A percentile compares a stretch with the other conserved stretches of the same genome.
Evolutionary conservation across 1,140 invertebrate genomes (phyloP).

Genomic region (Pemphigus obesinymphae): DNA sequence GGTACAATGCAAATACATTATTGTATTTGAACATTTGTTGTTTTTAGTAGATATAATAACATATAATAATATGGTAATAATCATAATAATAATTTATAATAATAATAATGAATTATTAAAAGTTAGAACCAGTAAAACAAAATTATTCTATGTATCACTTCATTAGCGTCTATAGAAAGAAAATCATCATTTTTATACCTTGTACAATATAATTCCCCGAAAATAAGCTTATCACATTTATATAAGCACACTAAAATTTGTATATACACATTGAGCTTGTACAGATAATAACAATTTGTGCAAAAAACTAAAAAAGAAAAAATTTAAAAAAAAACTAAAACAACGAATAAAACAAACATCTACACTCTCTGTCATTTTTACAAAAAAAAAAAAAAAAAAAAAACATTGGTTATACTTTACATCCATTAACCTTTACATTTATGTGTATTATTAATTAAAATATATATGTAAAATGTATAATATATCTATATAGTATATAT

Average conservation of each 20-base stretch:
- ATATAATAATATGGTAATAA: not conserved
- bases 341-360: constrained; percentile 1
- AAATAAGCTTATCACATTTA: constrained; percentile 40
- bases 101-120: constrained; percentile 20
- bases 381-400: not conserved
- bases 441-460: constrained; percentile 15
- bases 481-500: not conserved
- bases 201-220: constrained; percentile 37
- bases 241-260: constrained; percentile 34
- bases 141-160: constrained; percentile 41
- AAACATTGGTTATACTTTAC: not conserved
- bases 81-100: constrained; percentile 14
- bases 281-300: constrained; percentile 22
- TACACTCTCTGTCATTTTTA: constrained; percentile 25
- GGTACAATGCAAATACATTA: not conserved
- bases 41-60: constrained; percentile 24
- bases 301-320: constrained; percentile 20
- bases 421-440: constrained; percentile 30
- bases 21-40: constrained; percentile 11
- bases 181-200: constrained; percentile 29
- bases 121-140: constrained; percentile 27
- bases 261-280: constrained; percentile 37
- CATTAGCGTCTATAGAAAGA: constrained; percentile 22
- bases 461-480: not conserved
- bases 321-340: no score